Base-by-base conservation (phyloP, 2,888 invertebrate species). In the Ditula angustiorana region DNA sequence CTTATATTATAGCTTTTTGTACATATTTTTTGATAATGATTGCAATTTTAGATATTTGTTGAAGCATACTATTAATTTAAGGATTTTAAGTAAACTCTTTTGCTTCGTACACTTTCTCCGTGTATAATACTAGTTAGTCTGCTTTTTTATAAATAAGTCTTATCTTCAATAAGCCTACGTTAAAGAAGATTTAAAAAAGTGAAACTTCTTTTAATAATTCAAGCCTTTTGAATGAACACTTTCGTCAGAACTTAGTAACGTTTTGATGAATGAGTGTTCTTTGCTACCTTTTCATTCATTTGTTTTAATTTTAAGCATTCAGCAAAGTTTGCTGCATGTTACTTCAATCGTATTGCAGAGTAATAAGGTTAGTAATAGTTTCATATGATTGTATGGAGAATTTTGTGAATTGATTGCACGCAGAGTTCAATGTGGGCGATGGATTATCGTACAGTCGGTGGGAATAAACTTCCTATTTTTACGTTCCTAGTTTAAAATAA, bases 201-300 rank as follows among this genome's bases (percentile, higher is more conserved):
- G 64, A 64, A 64, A 64, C 63, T 64, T 46, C 58, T 19, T 19
- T 33, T 26, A 58, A 35, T 47, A 56, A 26, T 53, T 21, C 46
- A 46, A 59, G 24, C 37, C 41, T 59, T 13, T 59, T 59, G 28
- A 64, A 64, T 53, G 16, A 53, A 64, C 46, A 53, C 59, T 64
- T 64, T 64, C 53, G 37, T 64, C 64, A 63, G 49, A 53, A 28
- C 50, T 59, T 46, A 47, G 37, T 57, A 52, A 47, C 37, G 33
- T 53, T 44, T 53, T 64, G 64, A 64, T 59, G 52, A 46, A 64
- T 64, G 46, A 46, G 11, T 30, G 24, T 44, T 58, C 21, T 21
- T 35, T 37, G 64, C 64, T 64, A 64, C 59, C 53, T 64, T 46
- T 53, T 59, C 64, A 64, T 64, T 64, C 63, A 64, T 58, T 64